phyloP scores from a whole-genome alignment of 2,888 invertebrate species.

The Himalopsyche anomala region DNA sequence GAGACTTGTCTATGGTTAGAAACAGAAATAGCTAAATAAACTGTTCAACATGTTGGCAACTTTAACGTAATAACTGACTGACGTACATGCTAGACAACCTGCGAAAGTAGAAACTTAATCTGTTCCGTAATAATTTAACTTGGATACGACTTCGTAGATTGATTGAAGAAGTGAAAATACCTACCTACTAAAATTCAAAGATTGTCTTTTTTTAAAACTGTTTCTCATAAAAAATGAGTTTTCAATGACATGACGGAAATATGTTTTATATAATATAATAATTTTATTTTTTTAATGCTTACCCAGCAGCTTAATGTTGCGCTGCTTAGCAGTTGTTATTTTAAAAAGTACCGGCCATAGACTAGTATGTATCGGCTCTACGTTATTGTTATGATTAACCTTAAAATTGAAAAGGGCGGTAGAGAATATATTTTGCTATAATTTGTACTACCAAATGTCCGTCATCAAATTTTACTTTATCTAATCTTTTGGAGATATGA shows the following conservation, averaged over 20 bases:
- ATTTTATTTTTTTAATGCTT: not conserved
- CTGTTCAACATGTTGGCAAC: too few relatives aligned
- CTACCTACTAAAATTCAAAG: not conserved
- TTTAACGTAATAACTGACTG: not conserved
- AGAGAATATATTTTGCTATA: not conserved
- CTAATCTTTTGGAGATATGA: not conserved
- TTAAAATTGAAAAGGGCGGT: not conserved
- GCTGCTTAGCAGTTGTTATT: not conserved
- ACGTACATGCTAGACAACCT: conserved; percentile 5
- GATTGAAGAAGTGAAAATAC: not conserved
- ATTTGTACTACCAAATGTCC: not conserved
- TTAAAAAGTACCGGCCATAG: not conserved
- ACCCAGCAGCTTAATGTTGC: not conserved
- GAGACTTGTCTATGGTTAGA: too few relatives aligned
- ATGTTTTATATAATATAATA: too few relatives aligned
- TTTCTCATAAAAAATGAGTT: not conserved
- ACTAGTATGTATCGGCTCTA: not conserved
- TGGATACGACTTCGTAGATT: not conserved
- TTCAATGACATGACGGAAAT: not conserved
- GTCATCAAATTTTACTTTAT: not conserved
- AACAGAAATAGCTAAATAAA: too few relatives aligned
- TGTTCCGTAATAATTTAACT: too few relatives aligned
- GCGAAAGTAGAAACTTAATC: not conserved
- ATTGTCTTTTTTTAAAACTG: not conserved
- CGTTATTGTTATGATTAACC: conserved; percentile 12